Conservation (phyloP, 1,140 invertebrate genomes). For the Pseudomyrmex gracilis region DNA sequence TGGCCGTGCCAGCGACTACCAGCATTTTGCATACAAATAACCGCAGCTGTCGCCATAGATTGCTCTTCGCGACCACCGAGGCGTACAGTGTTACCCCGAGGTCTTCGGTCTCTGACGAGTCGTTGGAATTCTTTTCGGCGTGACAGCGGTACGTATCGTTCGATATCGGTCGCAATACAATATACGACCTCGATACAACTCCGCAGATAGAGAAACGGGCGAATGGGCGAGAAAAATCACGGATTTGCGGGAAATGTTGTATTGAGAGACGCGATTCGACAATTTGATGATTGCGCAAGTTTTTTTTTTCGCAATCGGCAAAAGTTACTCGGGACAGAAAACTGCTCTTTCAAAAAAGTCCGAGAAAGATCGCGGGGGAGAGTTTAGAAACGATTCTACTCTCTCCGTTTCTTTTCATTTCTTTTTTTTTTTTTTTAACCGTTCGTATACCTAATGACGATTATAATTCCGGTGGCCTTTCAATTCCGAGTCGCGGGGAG, state of each 20-base stretch:
- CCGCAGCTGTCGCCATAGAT: conserved; percentile 44
- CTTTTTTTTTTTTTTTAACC: too few relatives aligned
- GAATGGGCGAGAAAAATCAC: background rate
- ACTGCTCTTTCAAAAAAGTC: background rate
- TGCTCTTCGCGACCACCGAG: background rate
- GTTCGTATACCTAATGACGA: conserved; percentile 15
- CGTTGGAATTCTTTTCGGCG: conserved; percentile 5
- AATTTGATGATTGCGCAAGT: conserved; percentile 5
- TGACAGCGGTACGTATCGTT: background rate
- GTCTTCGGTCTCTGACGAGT: conserved; percentile 40
- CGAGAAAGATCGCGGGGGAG: background rate
- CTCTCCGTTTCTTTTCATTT: too few relatives aligned
- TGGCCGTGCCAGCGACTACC: conserved; percentile 33
- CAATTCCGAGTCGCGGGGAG: conserved; percentile 33
- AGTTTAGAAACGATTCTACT: background rate
- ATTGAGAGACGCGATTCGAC: too few relatives aligned
- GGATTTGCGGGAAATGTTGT: too few relatives aligned
- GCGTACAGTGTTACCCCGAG: background rate
- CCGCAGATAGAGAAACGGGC: background rate
- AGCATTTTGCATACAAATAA: conserved; percentile 59
- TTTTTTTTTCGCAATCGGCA: too few relatives aligned
- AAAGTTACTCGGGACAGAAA: background rate
- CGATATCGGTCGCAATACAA: conserved; percentile 17
- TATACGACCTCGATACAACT: conserved; percentile 25
- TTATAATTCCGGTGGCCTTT: conserved; percentile 57